These are phyloP conservation scores for Lithosia quadra DNA, from an alignment of 2,888 invertebrate species.

Conservation along the genomic window DNA sequence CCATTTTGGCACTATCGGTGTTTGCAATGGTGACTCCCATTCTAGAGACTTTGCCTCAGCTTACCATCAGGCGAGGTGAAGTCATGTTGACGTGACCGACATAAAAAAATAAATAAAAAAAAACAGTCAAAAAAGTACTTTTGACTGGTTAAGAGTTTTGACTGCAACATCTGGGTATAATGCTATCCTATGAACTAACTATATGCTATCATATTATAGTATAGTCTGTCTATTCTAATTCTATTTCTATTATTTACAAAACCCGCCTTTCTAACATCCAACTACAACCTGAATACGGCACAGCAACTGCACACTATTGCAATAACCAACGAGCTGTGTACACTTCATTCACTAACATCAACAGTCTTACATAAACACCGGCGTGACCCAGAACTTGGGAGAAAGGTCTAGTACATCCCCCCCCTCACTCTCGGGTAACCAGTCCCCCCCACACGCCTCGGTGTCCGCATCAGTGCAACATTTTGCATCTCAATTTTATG, in stretches of 20 bases:
- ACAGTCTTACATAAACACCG: conserved; percentile 69
- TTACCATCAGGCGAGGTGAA: no score
- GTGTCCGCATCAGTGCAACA: conserved; percentile 42
- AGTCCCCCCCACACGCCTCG: conserved; percentile 29
- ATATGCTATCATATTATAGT: no score
- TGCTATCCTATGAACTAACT: no score
- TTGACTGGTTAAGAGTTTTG: no score
- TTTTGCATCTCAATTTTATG: conserved; percentile 68
- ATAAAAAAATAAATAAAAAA: no score
- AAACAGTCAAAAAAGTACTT: no score
- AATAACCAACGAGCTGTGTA: conserved; percentile 28
- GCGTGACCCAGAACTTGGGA: conserved; percentile 84
- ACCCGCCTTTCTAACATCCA: conserved; percentile 24
- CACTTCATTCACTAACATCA: conserved; percentile 54
- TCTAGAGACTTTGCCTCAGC: no score
- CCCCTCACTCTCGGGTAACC: conserved; percentile 28
- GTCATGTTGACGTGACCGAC: no score
- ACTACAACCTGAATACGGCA: conserved; percentile 20
- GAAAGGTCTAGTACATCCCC: conserved; percentile 76
- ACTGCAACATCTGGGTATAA: no score
- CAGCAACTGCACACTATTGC: conserved; percentile 11
- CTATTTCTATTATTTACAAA: neutral
- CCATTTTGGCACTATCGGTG: no score
- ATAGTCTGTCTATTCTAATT: no score
- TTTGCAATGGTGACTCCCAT: no score